Base-by-base conservation (phyloP, 2,113 vertebrate genomes). In the Dromiciops gliroides region DNA sequence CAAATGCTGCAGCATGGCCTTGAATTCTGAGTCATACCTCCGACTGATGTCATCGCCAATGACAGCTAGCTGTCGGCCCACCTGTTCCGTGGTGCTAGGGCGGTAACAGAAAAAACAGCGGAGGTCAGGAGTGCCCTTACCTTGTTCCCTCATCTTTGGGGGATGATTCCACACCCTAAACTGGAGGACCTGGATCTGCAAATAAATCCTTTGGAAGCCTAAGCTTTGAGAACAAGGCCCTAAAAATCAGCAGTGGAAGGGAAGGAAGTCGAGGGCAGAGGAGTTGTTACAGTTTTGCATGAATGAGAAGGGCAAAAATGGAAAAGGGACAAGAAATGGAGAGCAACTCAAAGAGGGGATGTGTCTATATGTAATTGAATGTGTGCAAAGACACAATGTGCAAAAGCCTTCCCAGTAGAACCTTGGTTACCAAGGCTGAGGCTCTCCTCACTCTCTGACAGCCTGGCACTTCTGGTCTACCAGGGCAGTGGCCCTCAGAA, bases 1-100 rank as follows among this genome's bases (percentile, higher is more conserved):
- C 94, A 99, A 96, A 48, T 75, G 96, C 51, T 98, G 96, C 52
- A 99, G 95, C 96, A 99, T 98, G 91, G 31, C 10, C 90, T 97
- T 96, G 90, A 99, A 99, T 90, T 98, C 98, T 0, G 91, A 14
- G 3, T 99, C 98, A 1, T 99, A 99, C 92, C 98, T 98, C 88
- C 60, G 37, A 91, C 98, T 98, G 91, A 99, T 99, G 97, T 99
- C 98, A 0, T 99, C 99, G 0, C 99, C 99, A 0, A 99, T 99
- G 95, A 98, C 67, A 90, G 99, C 99, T 31, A 99, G 93, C 96
- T 98, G 98, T 91, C 97, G 97, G 0, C 99, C 99, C 95, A 99
- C 98, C 93, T 89, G 97, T 92, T 92, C 98, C 3, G 67, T 67
- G 0, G 89, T 92, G 95, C 98, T 99, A 97, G 52, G 0, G 50